phyloP scores from a whole-genome alignment of 2,888 invertebrate genomes.

The Drosophila subsilvestris region DNA sequence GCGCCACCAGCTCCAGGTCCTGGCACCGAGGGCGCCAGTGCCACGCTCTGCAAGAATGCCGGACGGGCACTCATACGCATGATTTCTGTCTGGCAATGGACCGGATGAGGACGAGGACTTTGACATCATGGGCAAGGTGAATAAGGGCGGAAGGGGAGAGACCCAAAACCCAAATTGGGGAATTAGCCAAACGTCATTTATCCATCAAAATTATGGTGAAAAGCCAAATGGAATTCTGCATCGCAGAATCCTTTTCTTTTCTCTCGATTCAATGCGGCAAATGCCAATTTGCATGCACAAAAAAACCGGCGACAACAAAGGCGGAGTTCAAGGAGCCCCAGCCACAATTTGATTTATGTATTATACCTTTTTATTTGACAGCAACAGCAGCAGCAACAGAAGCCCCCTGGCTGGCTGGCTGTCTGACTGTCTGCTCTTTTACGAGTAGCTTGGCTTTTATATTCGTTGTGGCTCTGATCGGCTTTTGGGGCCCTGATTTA shows the following conservation, averaged over 20 bases:
- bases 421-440: slow-evolving; percentile 24
- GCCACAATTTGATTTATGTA: slow-evolving; percentile 76
- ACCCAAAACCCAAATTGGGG: slow-evolving; percentile 1
- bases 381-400: too few relatives aligned
- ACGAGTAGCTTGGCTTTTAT: slow-evolving; percentile 39
- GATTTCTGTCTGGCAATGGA: slow-evolving; percentile 69
- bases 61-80: slow-evolving; percentile 80
- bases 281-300: slow-evolving; percentile 63
- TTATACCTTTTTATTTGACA: slow-evolving; percentile 51
- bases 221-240: neutral
- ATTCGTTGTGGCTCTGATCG: slow-evolving; percentile 31
- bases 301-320: slow-evolving; percentile 57
- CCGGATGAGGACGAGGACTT: slow-evolving; percentile 77
- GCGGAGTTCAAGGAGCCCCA: slow-evolving; percentile 44
- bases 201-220: neutral
- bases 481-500: slow-evolving; percentile 62
- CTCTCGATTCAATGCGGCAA: slow-evolving; percentile 36
- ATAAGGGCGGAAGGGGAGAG: slow-evolving; percentile 10
- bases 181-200: slow-evolving; percentile 7
- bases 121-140: slow-evolving; percentile 82
- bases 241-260: neutral
- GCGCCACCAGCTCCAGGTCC: slow-evolving; percentile 40
- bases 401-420: neutral
- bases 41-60: slow-evolving; percentile 70
- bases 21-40: slow-evolving; percentile 62